Percentiles rank a stretch among this genome's conserved stretches.
phyloP scores from a whole-genome alignment of 2,113 vertebrate genomes.

The Cnemophilus loriae region DNA sequence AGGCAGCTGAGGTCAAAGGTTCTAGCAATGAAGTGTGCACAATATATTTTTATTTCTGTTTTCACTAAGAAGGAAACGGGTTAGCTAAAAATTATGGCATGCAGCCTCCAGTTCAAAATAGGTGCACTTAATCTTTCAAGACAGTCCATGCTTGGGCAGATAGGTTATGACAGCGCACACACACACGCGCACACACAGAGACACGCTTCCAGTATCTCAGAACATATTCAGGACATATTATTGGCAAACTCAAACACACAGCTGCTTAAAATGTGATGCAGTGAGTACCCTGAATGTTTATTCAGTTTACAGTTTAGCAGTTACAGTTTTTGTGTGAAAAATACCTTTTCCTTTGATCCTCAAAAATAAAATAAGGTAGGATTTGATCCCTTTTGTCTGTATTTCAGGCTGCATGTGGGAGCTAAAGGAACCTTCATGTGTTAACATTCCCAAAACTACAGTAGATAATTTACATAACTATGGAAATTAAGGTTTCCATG shows the following conservation, averaged over 20 bases:
- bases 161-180: slow-evolving; percentile 68
- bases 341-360: not conserved
- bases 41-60: slow-evolving; percentile 99
- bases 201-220: not conserved
- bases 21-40: slow-evolving; percentile 91
- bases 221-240: slow-evolving; percentile 34
- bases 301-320: not conserved
- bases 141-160: slow-evolving; percentile 76
- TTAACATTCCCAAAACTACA: slow-evolving; percentile 47
- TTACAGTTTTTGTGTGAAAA: not conserved
- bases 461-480: slow-evolving; percentile 13
- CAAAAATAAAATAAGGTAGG: not conserved
- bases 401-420: slow-evolving; percentile 24
- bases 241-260: slow-evolving; percentile 15
- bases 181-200: not conserved
- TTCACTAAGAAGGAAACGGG: slow-evolving; percentile 94
- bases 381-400: slow-evolving; percentile 6
- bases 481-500: slow-evolving; percentile 30
- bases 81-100: slow-evolving; percentile 93
- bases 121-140: slow-evolving; percentile 81
- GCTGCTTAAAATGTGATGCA: slow-evolving; percentile 47
- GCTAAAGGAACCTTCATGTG: not conserved
- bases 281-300: not conserved
- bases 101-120: slow-evolving; percentile 78
- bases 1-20: slow-evolving; percentile 82